phyloP scores from a whole-genome alignment of 2,888 invertebrate species.

The Acronicta psi region DNA sequence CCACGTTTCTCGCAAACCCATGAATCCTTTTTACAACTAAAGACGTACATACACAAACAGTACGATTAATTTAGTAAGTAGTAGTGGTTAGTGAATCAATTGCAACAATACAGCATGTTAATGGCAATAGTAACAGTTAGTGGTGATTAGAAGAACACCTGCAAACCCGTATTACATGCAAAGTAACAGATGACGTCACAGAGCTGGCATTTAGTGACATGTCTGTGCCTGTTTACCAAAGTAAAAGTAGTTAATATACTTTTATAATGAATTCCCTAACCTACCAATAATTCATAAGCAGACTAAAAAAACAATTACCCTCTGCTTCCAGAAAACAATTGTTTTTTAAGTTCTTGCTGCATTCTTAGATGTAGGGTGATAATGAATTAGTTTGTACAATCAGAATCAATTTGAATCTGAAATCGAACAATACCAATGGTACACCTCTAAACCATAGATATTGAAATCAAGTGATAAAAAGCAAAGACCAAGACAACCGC shows the following conservation, averaged over 20 bases:
- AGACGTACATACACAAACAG: constrained; percentile 11
- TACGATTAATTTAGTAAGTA: constrained; percentile 5
- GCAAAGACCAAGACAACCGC: constrained; percentile 24
- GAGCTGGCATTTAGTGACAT: not conserved
- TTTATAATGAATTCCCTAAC: no score
- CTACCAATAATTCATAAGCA: no score
- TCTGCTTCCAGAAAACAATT: no score
- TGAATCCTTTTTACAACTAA: constrained; percentile 35
- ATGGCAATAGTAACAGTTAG: constrained; percentile 14
- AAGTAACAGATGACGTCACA: constrained; percentile 25
- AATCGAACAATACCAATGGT: not conserved
- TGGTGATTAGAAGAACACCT: constrained; percentile 9
- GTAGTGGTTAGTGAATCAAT: constrained; percentile 25
- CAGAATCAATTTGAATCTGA: no score
- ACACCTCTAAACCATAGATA: not conserved
- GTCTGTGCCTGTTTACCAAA: not conserved
- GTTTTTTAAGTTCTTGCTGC: no score
- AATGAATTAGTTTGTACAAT: no score
- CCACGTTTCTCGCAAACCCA: constrained; percentile 10
- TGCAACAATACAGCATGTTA: constrained; percentile 16
- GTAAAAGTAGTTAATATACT: no score
- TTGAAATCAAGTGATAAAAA: constrained; percentile 16
- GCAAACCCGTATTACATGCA: constrained; percentile 5
- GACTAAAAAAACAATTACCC: no score
- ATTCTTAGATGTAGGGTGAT: no score